Conservation (phyloP, 2,113 vertebrate species). For the Cyanoliseus patagonus region DNA sequence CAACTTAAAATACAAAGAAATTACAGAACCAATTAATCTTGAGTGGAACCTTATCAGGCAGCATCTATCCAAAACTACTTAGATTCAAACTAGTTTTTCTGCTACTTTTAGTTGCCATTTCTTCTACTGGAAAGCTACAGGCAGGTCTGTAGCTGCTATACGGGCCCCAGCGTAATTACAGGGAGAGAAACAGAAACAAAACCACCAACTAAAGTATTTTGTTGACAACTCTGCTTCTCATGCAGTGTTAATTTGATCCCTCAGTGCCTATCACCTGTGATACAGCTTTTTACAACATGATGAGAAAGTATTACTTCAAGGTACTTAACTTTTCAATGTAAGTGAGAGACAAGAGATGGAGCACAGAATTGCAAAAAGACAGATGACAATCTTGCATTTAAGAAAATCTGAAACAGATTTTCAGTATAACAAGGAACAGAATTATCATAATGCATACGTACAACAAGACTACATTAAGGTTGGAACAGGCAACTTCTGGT, state of each 20-base stretch:
- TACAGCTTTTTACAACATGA: constrained; percentile 50
- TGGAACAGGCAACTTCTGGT: constrained; percentile 53
- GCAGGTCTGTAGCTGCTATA: not conserved
- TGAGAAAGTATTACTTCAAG: constrained; percentile 55
- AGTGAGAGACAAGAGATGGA: constrained; percentile 60
- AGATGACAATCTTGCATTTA: constrained; percentile 65
- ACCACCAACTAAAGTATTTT: constrained; percentile 9
- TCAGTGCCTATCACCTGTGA: constrained; percentile 43
- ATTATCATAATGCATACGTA: constrained; percentile 66
- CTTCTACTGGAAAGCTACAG: not conserved
- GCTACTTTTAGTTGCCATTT: not conserved
- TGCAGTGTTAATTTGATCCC: constrained; percentile 55
- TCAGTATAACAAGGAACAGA: constrained; percentile 62
- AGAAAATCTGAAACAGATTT: constrained; percentile 64
- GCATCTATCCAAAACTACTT: not conserved
- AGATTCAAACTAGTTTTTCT: not conserved
- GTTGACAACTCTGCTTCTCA: constrained; percentile 41
- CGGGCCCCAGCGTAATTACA: not conserved
- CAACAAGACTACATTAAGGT: constrained; percentile 64
- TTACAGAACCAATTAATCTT: not conserved
- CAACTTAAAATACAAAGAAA: not conserved
- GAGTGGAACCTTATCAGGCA: not conserved
- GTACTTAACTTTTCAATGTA: constrained; percentile 62
- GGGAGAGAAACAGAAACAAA: constrained; percentile 27
- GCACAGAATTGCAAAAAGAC: constrained; percentile 59